Conservation (phyloP, 2,113 vertebrate species). For the Corythoichthys haematopterus region DNA sequence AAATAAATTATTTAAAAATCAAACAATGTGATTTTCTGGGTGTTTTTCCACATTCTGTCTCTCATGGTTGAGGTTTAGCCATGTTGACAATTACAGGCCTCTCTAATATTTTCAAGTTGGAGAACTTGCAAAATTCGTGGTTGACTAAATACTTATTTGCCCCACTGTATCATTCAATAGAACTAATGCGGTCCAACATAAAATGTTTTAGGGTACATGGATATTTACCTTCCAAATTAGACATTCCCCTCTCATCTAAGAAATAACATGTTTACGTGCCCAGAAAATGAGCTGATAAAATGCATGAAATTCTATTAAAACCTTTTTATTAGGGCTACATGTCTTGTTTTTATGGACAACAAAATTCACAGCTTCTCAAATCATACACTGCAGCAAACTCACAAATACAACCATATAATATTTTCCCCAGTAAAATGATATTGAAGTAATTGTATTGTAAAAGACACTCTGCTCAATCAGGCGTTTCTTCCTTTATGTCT, state of each 20-base stretch:
- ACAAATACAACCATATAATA: slow-evolving; percentile 24
- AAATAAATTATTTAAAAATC: too few species aligned
- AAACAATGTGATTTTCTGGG: too few species aligned
- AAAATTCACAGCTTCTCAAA: slow-evolving; percentile 3
- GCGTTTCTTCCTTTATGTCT: slow-evolving; percentile 36
- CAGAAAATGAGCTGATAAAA: slow-evolving; percentile 1
- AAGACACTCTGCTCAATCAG: slow-evolving; percentile 55
- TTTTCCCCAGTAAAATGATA: slow-evolving; percentile 26
- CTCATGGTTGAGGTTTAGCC: too few species aligned
- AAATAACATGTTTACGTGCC: neutral
- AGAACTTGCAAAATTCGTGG: too few species aligned
- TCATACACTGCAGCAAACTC: slow-evolving; percentile 10
- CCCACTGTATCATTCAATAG: too few species aligned
- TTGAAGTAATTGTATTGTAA: slow-evolving; percentile 43
- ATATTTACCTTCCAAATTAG: neutral
- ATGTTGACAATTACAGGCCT: too few species aligned
- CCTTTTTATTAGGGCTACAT: neutral
- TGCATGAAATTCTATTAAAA: neutral
- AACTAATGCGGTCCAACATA: too few species aligned
- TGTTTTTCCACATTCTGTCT: too few species aligned
- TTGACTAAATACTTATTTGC: too few species aligned
- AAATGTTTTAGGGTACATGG: neutral
- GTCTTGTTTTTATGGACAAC: neutral
- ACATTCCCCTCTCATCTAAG: neutral
- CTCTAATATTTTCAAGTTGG: too few species aligned